Conservation (phyloP, 1,140 invertebrate genomes). For the Lethrus apterus region DNA sequence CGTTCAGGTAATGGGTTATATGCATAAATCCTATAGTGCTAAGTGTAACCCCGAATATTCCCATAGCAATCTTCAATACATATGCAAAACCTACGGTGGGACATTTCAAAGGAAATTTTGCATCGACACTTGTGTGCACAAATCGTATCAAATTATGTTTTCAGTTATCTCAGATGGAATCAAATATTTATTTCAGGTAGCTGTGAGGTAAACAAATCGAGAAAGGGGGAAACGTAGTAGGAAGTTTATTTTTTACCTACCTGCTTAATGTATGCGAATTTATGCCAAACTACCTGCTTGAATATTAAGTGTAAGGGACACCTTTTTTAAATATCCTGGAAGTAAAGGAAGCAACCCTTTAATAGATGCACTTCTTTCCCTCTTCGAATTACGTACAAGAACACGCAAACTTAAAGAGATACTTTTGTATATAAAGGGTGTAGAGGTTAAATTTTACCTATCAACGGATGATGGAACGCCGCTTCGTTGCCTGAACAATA, state of each 20-base stretch:
- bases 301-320: constrained; percentile 42
- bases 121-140: constrained; percentile 11
- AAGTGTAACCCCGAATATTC: constrained; percentile 16
- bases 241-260: constrained; percentile 37
- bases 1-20: constrained; percentile 24
- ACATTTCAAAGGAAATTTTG: constrained; percentile 14
- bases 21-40: constrained; percentile 13
- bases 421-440: constrained; percentile 9
- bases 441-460: constrained; percentile 15
- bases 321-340: constrained; percentile 27
- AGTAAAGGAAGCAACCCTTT: constrained; percentile 1
- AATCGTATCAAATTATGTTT: constrained; percentile 7
- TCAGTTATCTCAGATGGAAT: background rate
- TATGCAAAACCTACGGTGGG: constrained; percentile 10
- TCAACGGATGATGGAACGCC: constrained; percentile 16
- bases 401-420: constrained; percentile 6
- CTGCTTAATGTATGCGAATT: constrained; percentile 41
- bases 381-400: constrained; percentile 7
- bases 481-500: constrained; percentile 1
- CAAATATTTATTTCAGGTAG: background rate
- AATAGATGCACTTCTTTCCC: constrained; percentile 9
- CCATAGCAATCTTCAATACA: constrained; percentile 9
- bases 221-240: constrained; percentile 21
- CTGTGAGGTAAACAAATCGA: constrained; percentile 16
- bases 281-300: constrained; percentile 39